Base-by-base conservation (phyloP, 30 jellyfish, hydroid and myxozoan species). In the Clytia hemisphaerica region DNA sequence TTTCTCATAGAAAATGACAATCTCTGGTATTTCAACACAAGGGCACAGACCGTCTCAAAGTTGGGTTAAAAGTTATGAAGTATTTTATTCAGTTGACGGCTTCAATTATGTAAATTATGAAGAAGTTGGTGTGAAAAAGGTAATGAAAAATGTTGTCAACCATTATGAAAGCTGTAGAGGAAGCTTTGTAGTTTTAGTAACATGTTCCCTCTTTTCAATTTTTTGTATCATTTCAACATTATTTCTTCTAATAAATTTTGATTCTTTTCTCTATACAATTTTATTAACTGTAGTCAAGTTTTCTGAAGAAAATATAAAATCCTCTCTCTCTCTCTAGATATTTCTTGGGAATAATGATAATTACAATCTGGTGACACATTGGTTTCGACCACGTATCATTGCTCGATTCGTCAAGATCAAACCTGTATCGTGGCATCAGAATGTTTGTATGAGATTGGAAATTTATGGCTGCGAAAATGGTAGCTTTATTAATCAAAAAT, bases 21-120 rank as follows among this genome's bases (percentile, higher is more conserved):
- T 88, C 49, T 55, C 92, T 27, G 97, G 97, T 27, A 67, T 79
- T 18, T 78, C 97, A 45, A 79, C 97, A 63, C 97, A 88, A 72
- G 94, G 97, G 36, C 82, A 88, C 88, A 49, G 58, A 70, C 38
- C 73, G 68, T 61, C 61, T 27, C 18, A 45, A 25, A 93, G 80
- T 44, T 88, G 97, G 97, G 94, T 88, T 53, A 80, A 83, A 67
- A 67, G 94, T 9, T 88, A 88, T 45, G 74, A 63, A 58, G 51
- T 88, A 19, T 18, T 34, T 15, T 76, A 75, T 55, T 65, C 82
- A 2, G 74, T 51, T 2, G 80, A 73, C 70, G 94, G 76, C n/a
- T 49, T 3, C 4, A 63, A 15, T 12, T 88, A 92, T 87, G 62
- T 48, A 30, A 71, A 54, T 45, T 88, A 88, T 55, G 37, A 79